These are phyloP conservation scores for Habropoda laboriosa DNA, from an alignment of 1,140 invertebrate genomes.

Conservation along the genomic window DNA sequence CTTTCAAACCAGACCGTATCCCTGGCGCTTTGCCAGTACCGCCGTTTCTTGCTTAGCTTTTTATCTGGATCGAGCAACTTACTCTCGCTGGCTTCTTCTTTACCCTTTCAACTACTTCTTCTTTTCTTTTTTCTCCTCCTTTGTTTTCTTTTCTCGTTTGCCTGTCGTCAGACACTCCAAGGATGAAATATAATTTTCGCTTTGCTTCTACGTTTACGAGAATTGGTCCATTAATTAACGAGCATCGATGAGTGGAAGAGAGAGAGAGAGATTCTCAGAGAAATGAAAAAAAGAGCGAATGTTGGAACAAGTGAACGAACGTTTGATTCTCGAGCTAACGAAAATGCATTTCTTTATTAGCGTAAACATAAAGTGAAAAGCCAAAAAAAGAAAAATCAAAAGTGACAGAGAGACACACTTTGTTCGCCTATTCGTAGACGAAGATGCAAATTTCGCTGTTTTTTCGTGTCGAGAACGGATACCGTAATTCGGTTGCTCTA, in stretches of 20 bases:
- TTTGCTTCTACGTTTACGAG: no score
- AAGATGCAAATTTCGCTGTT: neutral
- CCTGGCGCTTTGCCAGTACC: neutral
- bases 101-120: neutral
- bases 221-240: no score
- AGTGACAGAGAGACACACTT: neutral
- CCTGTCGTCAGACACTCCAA: no score
- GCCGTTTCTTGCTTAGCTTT: neutral
- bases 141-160: neutral
- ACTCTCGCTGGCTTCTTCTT: neutral
- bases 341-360: neutral
- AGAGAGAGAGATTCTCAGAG: no score
- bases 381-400: no score
- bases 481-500: neutral
- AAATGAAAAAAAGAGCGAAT: no score
- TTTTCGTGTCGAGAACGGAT: neutral
- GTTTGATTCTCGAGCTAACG: neutral
- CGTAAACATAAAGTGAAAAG: neutral
- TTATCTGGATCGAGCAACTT: neutral
- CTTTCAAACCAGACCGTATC: neutral
- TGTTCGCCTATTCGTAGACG: neutral
- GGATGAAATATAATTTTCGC: no score
- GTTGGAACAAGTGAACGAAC: neutral
- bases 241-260: no score
- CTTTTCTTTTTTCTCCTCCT: no score